These are phyloP conservation scores for Mercenaria mercenaria DNA, from an alignment of 1,140 invertebrate species.

Conservation along the genomic window DNA sequence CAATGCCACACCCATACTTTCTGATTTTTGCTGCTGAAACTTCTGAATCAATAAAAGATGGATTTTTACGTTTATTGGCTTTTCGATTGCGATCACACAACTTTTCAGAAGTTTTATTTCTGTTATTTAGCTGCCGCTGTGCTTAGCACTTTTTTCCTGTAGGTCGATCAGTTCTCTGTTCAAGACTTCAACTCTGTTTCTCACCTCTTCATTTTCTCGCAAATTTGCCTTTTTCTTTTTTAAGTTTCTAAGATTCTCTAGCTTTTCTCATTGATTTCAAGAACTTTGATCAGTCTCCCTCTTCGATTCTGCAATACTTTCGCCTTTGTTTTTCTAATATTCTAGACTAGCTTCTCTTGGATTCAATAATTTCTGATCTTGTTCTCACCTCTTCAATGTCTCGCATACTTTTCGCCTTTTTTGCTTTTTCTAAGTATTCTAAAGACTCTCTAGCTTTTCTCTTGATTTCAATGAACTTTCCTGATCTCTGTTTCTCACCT, in stretches of 20 bases:
- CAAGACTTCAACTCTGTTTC: not conserved
- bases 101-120: constrained; percentile 32
- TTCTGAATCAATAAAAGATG: not conserved
- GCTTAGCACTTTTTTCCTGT: constrained; percentile 47
- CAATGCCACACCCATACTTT: constrained; percentile 1
- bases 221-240: not conserved
- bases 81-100: not conserved
- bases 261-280: not conserved
- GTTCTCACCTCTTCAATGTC: not conserved
- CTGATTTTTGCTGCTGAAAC: not conserved
- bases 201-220: not conserved
- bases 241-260: not conserved
- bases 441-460: not conserved
- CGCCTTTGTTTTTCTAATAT: not conserved
- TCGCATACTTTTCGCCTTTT: not conserved
- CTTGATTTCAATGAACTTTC: too few relatives aligned
- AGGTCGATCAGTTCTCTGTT: not conserved
- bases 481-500: too few relatives aligned
- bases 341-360: not conserved
- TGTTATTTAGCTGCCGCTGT: not conserved
- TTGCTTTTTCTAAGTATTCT: constrained; percentile 1
- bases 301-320: not conserved
- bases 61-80: constrained; percentile 42
- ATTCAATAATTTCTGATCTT: not conserved
- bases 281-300: too few relatives aligned